Evolutionary conservation across 2,888 invertebrate genomes (phyloP), one percentile per base, ranked within the genome.

Genomic region (Eustalomyia histrio): DNA sequence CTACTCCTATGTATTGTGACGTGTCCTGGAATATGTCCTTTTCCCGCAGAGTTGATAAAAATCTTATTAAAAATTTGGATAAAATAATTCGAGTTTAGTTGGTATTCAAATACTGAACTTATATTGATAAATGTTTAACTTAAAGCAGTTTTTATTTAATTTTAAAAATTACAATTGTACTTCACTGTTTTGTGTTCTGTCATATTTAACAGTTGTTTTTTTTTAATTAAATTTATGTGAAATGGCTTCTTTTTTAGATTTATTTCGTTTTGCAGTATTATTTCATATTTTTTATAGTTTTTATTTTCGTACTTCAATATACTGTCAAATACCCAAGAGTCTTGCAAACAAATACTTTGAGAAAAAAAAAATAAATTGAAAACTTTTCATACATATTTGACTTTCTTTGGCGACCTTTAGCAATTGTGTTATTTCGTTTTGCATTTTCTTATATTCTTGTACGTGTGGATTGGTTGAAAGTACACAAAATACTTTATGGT

Each of bases 401-500:
- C 43, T 47, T 57, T 9, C 24, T 55, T 57, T n/a, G 33, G 16
- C 33, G 57, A 57, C 57, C 57, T 29, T n/a, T 57, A 16, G 57
- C 29, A 57, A 29, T 57, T 57, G 24, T 57, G 57, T 16, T 16
- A 24, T 29, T 21, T 53, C 9, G 24, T 24, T 53, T 12, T 1
- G 12, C 12, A 24, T 24, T n/a, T 4, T n/a, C 43, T 47, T 47
- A 5, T 47, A 29, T 14, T 47, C n/a, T 47, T n/a, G n/a, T 47
- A 39, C 14, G 43, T 29, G 16, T n/a, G 29, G 3, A 29, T 29
- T 29, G 33, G 9, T 14, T 57, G 7, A 14, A 57, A 16, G 29
- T 24, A 24, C 24, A 57, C 33, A 57, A 29, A 16, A n/a, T 57
- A 3, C 57, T 29, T 35, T 17, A 39, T 60, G 33, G 58, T 60